phyloP scores from a whole-genome alignment of 2,888 invertebrate genomes.

The Torymus auratus region DNA sequence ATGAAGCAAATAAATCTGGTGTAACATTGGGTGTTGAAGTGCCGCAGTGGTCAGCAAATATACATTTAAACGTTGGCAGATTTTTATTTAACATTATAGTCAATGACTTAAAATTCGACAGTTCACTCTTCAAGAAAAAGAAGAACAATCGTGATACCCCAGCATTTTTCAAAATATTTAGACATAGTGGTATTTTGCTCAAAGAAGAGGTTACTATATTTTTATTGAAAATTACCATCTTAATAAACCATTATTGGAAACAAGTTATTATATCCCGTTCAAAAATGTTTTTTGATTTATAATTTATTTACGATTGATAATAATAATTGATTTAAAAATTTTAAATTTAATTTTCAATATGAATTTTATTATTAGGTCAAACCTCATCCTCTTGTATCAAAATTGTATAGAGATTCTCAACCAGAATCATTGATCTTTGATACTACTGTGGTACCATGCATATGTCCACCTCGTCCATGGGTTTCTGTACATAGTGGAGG shows the following conservation, averaged over 20 bases:
- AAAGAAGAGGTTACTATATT: slow-evolving; percentile 81
- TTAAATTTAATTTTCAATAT: slow-evolving; percentile 13
- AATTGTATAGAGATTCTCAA: slow-evolving; percentile 83
- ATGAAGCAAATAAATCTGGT: slow-evolving; percentile 71
- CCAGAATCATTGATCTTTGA: slow-evolving; percentile 85
- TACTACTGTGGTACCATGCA: slow-evolving; percentile 85
- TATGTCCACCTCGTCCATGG: slow-evolving; percentile 94
- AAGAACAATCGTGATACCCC: slow-evolving; percentile 80
- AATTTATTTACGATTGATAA: slow-evolving; percentile 3
- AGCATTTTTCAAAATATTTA: slow-evolving; percentile 88
- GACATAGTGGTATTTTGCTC: slow-evolving; percentile 81
- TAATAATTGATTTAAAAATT: not conserved
- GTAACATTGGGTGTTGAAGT: slow-evolving; percentile 78
- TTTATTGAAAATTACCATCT: not conserved
- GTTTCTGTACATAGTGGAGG: slow-evolving; percentile 83
- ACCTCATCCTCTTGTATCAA: slow-evolving; percentile 88
- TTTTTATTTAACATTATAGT: slow-evolving; percentile 92
- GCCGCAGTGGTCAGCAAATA: slow-evolving; percentile 83
- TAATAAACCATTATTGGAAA: not conserved
- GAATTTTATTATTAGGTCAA: slow-evolving; percentile 78
- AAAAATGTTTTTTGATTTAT: not conserved
- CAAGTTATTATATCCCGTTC: not conserved
- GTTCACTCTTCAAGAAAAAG: slow-evolving; percentile 77
- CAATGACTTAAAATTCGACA: slow-evolving; percentile 89
- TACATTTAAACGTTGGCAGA: slow-evolving; percentile 84